These are phyloP conservation scores for Odontocolon sp. DNA, from an alignment of 2,888 invertebrate genomes.

Conservation along the genomic window DNA sequence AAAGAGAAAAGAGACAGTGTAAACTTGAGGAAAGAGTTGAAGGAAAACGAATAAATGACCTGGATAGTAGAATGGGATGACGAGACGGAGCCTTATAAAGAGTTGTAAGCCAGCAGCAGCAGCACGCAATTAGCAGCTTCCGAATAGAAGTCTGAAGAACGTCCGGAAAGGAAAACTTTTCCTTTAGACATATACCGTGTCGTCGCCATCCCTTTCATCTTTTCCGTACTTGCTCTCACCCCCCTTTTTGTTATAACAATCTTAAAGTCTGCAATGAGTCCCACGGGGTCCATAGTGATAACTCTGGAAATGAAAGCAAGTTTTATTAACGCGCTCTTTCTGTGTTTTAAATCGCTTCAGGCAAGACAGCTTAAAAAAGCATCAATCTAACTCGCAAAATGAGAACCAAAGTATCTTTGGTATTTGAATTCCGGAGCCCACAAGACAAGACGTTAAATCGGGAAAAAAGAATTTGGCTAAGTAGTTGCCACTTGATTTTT, in stretches of 20 bases:
- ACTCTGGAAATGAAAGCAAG: constrained; percentile 35
- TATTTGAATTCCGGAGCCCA: too few species aligned
- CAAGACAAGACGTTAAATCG: too few species aligned
- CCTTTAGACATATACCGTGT: constrained; percentile 6
- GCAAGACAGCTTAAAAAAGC: constrained; percentile 24
- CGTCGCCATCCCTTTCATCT: not conserved
- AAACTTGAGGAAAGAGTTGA: not conserved
- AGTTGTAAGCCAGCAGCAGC: constrained; percentile 8
- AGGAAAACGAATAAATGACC: not conserved
- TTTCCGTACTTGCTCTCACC: not conserved
- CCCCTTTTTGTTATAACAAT: not conserved
- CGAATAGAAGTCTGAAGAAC: not conserved
- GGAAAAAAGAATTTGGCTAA: too few species aligned
- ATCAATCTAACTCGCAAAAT: too few species aligned
- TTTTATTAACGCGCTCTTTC: constrained; percentile 30
- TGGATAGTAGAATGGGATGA: not conserved
- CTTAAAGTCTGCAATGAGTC: constrained; percentile 28
- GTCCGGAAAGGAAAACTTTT: constrained; percentile 9
- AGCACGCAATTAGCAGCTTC: constrained; percentile 31
- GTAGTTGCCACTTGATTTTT: too few species aligned
- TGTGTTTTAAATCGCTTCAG: not conserved
- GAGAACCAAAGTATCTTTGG: too few species aligned
- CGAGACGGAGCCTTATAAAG: constrained; percentile 4
- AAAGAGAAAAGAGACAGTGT: too few species aligned
- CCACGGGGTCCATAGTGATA: constrained; percentile 29